phyloP scores from a whole-genome alignment of 2,888 invertebrate species.

The Diploptera punctata region DNA sequence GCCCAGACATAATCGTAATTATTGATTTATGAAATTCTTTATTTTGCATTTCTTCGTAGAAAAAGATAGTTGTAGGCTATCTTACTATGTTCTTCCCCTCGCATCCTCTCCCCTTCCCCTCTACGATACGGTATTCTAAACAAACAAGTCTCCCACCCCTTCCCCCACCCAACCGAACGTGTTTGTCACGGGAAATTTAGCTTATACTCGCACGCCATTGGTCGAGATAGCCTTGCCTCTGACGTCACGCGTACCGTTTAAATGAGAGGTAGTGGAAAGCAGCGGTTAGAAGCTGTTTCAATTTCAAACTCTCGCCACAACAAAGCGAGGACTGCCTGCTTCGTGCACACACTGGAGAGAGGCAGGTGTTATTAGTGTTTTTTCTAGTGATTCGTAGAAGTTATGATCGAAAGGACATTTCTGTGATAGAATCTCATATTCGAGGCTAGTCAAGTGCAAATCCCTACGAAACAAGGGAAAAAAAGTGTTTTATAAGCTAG shows the following conservation, averaged over 20 bases:
- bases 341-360: too few species aligned
- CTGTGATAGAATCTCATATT: background rate
- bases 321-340: background rate
- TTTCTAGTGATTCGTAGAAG: background rate
- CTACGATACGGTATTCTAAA: background rate
- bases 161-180: background rate
- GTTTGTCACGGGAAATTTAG: background rate
- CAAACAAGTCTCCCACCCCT: background rate
- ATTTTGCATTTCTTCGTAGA: background rate
- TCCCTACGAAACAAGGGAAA: background rate
- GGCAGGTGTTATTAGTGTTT: background rate
- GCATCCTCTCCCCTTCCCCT: background rate
- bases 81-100: background rate
- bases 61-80: background rate
- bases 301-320: background rate
- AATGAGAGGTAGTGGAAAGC: background rate
- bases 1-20: background rate
- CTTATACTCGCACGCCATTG: background rate
- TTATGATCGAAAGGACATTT: background rate
- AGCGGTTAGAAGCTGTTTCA: background rate
- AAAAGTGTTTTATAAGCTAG: background rate
- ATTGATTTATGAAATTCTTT: background rate
- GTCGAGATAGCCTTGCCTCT: constrained; percentile 9
- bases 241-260: constrained; percentile 28
- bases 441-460: constrained; percentile 11